phyloP scores from a whole-genome alignment of 1,140 invertebrate species.

The Euglossa dilemma region DNA sequence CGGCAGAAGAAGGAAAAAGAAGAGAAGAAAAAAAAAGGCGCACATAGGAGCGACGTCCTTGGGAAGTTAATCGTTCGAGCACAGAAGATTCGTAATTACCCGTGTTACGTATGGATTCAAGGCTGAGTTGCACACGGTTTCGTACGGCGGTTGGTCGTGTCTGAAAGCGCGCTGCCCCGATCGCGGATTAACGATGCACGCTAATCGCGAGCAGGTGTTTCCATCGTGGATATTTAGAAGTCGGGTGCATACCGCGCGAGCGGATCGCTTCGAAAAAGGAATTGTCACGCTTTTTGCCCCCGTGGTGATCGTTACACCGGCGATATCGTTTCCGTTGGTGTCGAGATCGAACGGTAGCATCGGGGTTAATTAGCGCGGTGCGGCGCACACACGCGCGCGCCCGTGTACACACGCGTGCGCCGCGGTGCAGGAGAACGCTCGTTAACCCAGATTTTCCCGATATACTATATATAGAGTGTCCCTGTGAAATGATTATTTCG shows the following conservation, averaged over 20 bases:
- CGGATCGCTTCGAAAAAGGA: conserved; percentile 47
- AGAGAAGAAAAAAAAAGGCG: background rate
- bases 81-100: conserved; percentile 24
- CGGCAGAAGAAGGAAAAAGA: background rate
- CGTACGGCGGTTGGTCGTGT: background rate
- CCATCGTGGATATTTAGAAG: conserved; percentile 13
- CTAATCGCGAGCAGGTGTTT: conserved; percentile 51
- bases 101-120: conserved; percentile 16
- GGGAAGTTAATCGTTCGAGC: background rate
- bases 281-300: conserved; percentile 48
- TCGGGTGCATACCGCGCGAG: conserved; percentile 15
- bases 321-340: conserved; percentile 57
- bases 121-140: conserved; percentile 8
- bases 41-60: background rate
- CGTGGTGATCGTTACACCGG: conserved; percentile 53
- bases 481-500: conserved; percentile 45
- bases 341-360: conserved; percentile 58
- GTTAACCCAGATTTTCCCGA: conserved; percentile 59
- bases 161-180: background rate
- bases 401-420: background rate
- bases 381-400: background rate
- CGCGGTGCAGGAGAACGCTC: conserved; percentile 12
- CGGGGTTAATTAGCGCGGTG: conserved; percentile 55
- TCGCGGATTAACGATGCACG: conserved; percentile 35
- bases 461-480: conserved; percentile 41